These are phyloP conservation scores for Hipposideros larvatus DNA, from an alignment of 2,797 vertebrate species.

Conservation along the genomic window DNA sequence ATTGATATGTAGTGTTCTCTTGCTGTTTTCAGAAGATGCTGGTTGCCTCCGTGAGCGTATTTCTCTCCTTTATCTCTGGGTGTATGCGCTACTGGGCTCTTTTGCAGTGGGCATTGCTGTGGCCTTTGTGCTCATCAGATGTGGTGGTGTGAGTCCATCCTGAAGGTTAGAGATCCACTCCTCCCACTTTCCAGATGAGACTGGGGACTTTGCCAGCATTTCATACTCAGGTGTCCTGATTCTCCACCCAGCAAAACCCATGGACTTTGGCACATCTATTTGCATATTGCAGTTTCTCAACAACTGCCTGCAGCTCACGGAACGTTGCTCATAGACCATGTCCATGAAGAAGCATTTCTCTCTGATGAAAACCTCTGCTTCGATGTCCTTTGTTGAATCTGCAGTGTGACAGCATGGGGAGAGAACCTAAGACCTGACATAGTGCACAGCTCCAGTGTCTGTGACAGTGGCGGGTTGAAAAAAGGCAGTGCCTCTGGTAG, in stretches of 20 bases:
- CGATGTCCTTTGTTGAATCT: not conserved
- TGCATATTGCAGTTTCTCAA: not conserved
- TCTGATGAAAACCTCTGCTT: not conserved
- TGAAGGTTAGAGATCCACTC: not conserved
- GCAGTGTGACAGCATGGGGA: not conserved
- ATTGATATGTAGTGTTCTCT: not conserved
- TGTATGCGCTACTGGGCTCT: not conserved
- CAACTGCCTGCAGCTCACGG: not conserved
- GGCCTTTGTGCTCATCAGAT: slow-evolving; percentile 14
- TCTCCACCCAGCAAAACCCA: not conserved
- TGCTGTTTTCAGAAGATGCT: slow-evolving; percentile 8
- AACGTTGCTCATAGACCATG: not conserved
- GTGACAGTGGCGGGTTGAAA: not conserved
- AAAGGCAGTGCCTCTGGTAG: not conserved
- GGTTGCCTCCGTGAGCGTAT: not conserved
- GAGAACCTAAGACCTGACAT: not conserved
- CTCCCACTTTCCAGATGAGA: not conserved
- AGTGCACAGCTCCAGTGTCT: not conserved
- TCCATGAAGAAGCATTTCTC: not conserved
- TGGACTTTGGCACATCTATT: not conserved
- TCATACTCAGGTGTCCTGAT: not conserved
- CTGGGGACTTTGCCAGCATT: not conserved
- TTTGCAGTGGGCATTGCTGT: not conserved
- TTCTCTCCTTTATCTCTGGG: slow-evolving; percentile 6
- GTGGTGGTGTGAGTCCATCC: not conserved